Evolutionary conservation across 2,797 vertebrate genomes (phyloP).

Genomic region (Aphelocoma californica): DNA sequence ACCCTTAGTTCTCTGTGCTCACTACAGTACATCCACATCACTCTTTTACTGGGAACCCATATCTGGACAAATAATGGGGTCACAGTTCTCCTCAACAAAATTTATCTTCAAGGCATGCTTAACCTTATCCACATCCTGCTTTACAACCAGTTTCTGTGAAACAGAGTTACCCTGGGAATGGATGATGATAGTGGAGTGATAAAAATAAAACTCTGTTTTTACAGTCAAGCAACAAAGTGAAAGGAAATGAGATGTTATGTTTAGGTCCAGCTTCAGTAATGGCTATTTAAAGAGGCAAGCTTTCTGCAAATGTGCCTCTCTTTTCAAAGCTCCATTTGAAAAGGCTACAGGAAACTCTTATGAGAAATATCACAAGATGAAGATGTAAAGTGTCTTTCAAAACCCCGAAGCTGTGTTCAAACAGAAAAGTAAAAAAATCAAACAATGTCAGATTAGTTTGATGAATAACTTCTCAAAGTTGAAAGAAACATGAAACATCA

Average conservation of each 20-base stretch:
- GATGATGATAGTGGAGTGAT: background rate
- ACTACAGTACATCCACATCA: background rate
- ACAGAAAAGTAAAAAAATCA: background rate
- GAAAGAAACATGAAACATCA: background rate
- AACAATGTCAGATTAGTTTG: background rate
- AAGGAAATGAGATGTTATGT: background rate
- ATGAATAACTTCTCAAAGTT: background rate
- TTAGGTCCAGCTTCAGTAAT: background rate
- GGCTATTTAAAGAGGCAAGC: background rate
- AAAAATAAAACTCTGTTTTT: background rate
- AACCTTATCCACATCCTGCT: background rate
- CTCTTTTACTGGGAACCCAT: background rate
- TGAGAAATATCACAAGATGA: background rate
- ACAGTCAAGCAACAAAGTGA: background rate
- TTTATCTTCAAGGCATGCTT: background rate
- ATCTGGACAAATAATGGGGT: background rate
- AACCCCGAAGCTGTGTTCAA: background rate
- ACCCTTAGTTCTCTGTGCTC: background rate
- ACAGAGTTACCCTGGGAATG: background rate
- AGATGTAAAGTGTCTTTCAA: background rate
- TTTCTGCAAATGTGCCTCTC: background rate
- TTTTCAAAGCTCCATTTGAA: background rate
- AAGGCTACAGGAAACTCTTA: background rate
- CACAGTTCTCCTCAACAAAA: background rate
- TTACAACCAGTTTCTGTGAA: background rate